A percentile compares a stretch with the other conserved stretches of the same genome.
phyloP scores from a whole-genome alignment of 2,797 vertebrate species.

The Halcyon leucocephala region DNA sequence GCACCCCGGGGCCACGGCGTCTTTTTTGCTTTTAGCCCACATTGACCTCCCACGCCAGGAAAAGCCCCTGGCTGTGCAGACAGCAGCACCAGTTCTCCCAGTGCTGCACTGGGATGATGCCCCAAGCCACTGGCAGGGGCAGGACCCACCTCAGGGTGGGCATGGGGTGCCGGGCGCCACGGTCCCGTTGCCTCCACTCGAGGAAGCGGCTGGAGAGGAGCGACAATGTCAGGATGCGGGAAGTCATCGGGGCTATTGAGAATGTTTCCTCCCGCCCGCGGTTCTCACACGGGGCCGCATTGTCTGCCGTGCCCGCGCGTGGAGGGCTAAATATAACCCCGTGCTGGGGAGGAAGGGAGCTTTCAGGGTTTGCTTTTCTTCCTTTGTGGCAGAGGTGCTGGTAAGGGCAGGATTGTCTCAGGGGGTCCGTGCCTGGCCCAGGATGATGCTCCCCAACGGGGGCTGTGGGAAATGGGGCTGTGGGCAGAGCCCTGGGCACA shows the following conservation, averaged over 20 bases:
- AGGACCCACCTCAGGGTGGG: background rate
- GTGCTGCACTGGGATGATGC: background rate
- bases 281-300: conserved; percentile 75
- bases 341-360: background rate
- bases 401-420: background rate
- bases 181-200: background rate
- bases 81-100: background rate
- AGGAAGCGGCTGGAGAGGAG: conserved; percentile 57
- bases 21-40: background rate
- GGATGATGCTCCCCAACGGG: background rate
- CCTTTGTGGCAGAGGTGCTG: background rate
- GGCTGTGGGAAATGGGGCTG: background rate
- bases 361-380: background rate
- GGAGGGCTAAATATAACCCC: conserved; percentile 30
- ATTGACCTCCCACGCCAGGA: accelerated
- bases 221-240: conserved; percentile 83
- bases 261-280: conserved; percentile 67
- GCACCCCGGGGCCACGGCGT: accelerated
- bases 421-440: background rate
- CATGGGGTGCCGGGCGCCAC: accelerated
- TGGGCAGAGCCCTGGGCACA: background rate
- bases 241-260: conserved; percentile 76
- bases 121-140: background rate
- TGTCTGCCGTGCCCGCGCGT: conserved; percentile 62
- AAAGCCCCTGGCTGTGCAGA: background rate